Evolutionary conservation across 2,797 vertebrate species (phyloP).

Genomic region (Leptoclinus maculatus): DNA sequence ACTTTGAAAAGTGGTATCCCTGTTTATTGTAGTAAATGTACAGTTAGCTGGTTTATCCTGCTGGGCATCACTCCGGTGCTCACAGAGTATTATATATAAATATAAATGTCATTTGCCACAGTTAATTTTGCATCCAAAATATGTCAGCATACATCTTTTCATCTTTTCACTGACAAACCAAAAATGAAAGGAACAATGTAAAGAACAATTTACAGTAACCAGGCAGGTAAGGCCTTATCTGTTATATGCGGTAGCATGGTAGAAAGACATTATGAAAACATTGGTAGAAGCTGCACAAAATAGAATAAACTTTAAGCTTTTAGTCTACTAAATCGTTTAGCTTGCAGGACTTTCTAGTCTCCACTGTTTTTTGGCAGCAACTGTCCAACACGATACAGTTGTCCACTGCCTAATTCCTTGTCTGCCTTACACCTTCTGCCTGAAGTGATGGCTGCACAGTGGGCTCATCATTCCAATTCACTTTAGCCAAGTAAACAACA

Average conservation of each 20-base stretch:
- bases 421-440: slow-evolving; percentile 29
- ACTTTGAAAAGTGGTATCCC: background rate
- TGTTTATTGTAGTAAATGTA: background rate
- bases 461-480: slow-evolving; percentile 17
- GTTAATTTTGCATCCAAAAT: background rate
- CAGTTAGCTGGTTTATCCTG: too few relatives aligned
- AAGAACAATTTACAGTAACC: background rate
- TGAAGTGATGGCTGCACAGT: slow-evolving; percentile 28
- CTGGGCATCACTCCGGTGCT: too few relatives aligned
- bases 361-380: background rate
- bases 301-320: slow-evolving; percentile 6
- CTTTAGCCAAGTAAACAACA: slow-evolving; percentile 21
- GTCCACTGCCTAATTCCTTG: slow-evolving; percentile 1
- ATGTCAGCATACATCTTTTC: background rate
- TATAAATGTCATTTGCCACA: background rate
- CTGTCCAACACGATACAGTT: slow-evolving; percentile 4
- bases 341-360: background rate
- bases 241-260: background rate
- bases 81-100: too few relatives aligned
- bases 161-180: background rate
- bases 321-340: background rate
- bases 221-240: background rate
- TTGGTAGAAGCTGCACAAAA: background rate
- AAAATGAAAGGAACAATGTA: background rate
- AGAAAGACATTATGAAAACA: background rate